Conservation (phyloP, 1,140 invertebrate genomes). For the Druon quercuslanigerum region DNA sequence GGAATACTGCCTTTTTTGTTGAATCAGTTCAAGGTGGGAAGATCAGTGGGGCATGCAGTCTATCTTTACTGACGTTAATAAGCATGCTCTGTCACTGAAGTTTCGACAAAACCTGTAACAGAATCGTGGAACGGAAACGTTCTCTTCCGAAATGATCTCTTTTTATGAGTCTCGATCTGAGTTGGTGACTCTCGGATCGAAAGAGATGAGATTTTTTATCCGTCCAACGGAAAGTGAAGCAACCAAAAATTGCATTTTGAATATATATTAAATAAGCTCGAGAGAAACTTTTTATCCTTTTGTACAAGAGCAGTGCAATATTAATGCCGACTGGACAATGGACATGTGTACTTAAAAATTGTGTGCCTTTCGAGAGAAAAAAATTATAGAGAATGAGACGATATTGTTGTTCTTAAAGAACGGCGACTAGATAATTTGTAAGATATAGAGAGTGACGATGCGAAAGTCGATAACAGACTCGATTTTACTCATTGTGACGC, state of each 20-base stretch:
- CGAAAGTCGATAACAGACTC: not conserved
- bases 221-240: conserved; percentile 27
- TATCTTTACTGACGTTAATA: conserved; percentile 2
- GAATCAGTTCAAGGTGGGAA: not conserved
- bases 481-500: conserved; percentile 19
- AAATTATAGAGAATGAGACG: not conserved
- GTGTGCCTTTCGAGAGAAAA: not conserved
- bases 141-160: conserved; percentile 2
- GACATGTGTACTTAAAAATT: conserved; percentile 28
- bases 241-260: conserved; percentile 23
- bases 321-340: not conserved
- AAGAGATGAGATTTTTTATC: conserved; percentile 22
- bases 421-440: conserved; percentile 28
- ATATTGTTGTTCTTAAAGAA: conserved; percentile 16
- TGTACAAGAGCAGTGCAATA: conserved; percentile 19
- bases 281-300: conserved; percentile 24
- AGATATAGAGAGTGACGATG: conserved; percentile 12
- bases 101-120: not conserved
- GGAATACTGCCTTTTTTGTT: not conserved
- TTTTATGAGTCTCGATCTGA: not conserved
- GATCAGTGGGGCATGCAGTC: not conserved
- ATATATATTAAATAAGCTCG: not conserved
- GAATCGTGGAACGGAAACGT: conserved; percentile 16
- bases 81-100: not conserved
- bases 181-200: not conserved